Base-by-base conservation (phyloP, 2,888 invertebrate genomes). In the Toxonevra muliebris region DNA sequence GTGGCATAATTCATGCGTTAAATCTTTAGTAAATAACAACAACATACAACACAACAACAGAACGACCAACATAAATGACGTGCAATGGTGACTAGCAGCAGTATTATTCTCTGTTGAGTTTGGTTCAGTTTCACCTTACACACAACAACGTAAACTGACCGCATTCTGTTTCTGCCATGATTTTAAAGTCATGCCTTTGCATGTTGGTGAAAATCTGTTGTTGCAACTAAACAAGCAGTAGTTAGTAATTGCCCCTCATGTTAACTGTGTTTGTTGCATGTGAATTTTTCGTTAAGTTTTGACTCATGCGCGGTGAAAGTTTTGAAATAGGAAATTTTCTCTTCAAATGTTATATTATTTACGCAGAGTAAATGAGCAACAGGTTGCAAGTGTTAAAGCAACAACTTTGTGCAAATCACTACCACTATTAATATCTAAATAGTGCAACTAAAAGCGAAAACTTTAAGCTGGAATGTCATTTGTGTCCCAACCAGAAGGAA, bases 1-100 rank as follows among this genome's bases (percentile, higher is more conserved):
- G 69, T 69, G 66, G 50, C 65, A 69, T 69, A 58, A 69, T 61
- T 63, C 60, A 66, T 64, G 69, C 45, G 53, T 58, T 50, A 53
- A 20, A 58, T 15, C 60, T 61, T 7, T 30, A 30, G 30, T 55
- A 50, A 43, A 54, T 8, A n/a, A 48, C 48, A 15, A 61, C 61
- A 55, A 54, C 52, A 17, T 30, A 7, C 30, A 4, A 30, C 7
- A 2, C 30, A 30, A 30, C 30, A 30, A 30, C 30, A 30, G 15
- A 15, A 59, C 42, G 17, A 59, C n/a, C 57, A 57, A 4, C 57
- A 57, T n/a, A 20, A 17, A 57, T n/a, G 40, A 58, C 30, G 30
- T 30, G 30, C 30, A 30, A 52, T 17, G 52, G n/a, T n/a, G n/a
- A n/a, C n/a, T n/a, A n/a, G n/a, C n/a, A n/a, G n/a, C n/a, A n/a